Evolutionary conservation across 2,113 vertebrate genomes (phyloP), one percentile per base, ranked within the genome.

Genomic region (Ctenodactylus gundi): DNA sequence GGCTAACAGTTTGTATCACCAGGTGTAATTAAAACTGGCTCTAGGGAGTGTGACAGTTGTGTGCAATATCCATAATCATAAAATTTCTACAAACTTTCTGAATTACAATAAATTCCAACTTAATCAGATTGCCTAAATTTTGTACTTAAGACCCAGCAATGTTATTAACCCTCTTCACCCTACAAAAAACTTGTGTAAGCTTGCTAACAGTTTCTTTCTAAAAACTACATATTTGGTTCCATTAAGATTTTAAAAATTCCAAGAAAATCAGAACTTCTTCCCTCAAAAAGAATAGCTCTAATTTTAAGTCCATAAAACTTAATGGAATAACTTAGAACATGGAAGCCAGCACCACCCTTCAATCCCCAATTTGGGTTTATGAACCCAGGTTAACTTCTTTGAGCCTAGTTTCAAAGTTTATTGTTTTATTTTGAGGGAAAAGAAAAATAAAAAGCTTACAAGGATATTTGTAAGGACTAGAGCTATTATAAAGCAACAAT

Each of bases 71-170:
- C 34, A 77, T n/a, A 46, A 7, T 92, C 36, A 64, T 62, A 95
- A 84, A 83, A 68, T 72, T 41, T n/a, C 57, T 93, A 41, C 60
- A 96, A 86, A 86, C 83, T 94, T 89, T 92, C 58, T 60, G 70
- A 93, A 83, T 76, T 72, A 68, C 41, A 93, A 91, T 60, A 76
- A 90, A 92, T 80, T 80, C 31, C 27, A 91, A 44, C 17, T 83
- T 80, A 91, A 46, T 62, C 39, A 60, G 46, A 81, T 3, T 93
- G 49, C 36, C 86, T 72, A 93, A 67, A 89, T 95, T 91, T 87
- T 87, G 81, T 3, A 81, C 21, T 93, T 75, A 55, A 25, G 15
- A 82, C 46, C 90, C 73, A 72, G 25, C 60, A 62, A 93, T 90
- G 75, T 82, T 73, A 94, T 73, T 75, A 95, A 84, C 75, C 10